Evolutionary conservation across 2,797 vertebrate genomes (phyloP).

Genomic region (Pseudochirops cupreus): DNA sequence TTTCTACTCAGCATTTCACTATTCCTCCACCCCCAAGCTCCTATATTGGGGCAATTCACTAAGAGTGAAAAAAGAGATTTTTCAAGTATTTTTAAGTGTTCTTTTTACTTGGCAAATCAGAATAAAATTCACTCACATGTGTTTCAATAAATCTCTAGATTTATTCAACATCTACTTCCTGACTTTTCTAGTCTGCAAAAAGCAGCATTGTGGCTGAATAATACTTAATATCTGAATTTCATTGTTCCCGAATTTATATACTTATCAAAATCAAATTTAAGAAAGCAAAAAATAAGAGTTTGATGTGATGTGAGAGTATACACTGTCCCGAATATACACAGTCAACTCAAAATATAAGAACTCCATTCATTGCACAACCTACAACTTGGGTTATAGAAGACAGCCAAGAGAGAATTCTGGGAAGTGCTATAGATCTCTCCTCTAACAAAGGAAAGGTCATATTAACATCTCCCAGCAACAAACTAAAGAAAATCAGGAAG

Average conservation of each 20-base stretch:
- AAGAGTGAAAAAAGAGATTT: constrained; percentile 33
- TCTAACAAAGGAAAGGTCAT: constrained; percentile 76
- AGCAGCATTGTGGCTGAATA: constrained; percentile 51
- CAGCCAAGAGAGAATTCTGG: constrained; percentile 66
- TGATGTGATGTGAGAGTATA: background rate
- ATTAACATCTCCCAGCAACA: constrained; percentile 70
- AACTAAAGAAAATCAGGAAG: constrained; percentile 48
- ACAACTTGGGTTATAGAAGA: constrained; percentile 55
- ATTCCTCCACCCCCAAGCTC: constrained; percentile 49
- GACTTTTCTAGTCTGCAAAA: constrained; percentile 47
- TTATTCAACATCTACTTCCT: constrained; percentile 29
- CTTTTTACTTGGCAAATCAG: constrained; percentile 71
- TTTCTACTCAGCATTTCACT: constrained; percentile 74
- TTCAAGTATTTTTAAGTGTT: constrained; percentile 70
- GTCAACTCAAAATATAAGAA: constrained; percentile 58
- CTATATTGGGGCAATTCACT: constrained; percentile 81
- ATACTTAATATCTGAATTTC: constrained; percentile 58
- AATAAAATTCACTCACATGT: constrained; percentile 73
- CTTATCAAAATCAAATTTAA: constrained; percentile 72
- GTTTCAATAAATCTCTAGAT: constrained; percentile 52
- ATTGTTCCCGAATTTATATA: constrained; percentile 43
- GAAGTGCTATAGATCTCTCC: constrained; percentile 70
- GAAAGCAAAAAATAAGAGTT: constrained; percentile 70
- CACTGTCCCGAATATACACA: constrained; percentile 61
- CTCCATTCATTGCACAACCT: constrained; percentile 56